Evolutionary conservation across 2,888 invertebrate genomes (phyloP).

Genomic region (Charanyca ferruginea): DNA sequence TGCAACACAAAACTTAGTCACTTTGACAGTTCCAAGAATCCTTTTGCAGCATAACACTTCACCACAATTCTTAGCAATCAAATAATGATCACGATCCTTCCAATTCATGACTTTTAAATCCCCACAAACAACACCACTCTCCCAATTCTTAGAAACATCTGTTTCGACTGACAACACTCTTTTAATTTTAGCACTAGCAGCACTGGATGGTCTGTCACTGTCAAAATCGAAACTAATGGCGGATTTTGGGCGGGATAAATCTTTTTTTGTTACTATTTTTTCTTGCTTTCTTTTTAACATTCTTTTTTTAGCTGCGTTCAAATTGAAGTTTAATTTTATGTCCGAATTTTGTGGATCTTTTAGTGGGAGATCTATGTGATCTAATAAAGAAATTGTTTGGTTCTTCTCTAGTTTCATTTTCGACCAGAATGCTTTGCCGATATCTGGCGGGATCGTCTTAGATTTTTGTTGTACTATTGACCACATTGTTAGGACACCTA

Average conservation of each 20-base stretch:
- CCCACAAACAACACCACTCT: conserved; percentile 76
- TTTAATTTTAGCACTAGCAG: conserved; percentile 72
- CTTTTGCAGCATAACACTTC: conserved; percentile 82
- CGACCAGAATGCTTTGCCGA: conserved; percentile 85
- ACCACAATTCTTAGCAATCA: conserved; percentile 83
- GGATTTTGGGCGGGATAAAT: conserved; percentile 75
- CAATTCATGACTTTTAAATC: conserved; percentile 81
- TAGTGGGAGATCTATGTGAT: conserved; percentile 71
- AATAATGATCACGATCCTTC: conserved; percentile 75
- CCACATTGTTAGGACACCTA: conserved; percentile 83
- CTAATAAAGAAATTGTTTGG: conserved; percentile 76
- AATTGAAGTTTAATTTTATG: conserved; percentile 71
- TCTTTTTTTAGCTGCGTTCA: conserved; percentile 82
- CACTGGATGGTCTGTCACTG: conserved; percentile 78
- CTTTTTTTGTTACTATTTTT: conserved; percentile 65
- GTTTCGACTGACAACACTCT: conserved; percentile 71
- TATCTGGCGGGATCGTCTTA: conserved; percentile 69
- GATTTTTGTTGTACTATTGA: conserved; percentile 81
- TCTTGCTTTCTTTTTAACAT: conserved; percentile 74
- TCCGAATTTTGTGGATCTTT: conserved; percentile 48
- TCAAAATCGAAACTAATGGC: conserved; percentile 69
- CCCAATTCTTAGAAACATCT: conserved; percentile 73
- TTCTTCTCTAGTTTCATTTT: conserved; percentile 80
- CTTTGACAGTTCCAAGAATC: conserved; percentile 73
- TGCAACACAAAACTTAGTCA: conserved; percentile 75